Percentiles rank a stretch among this genome's conserved stretches.
Evolutionary conservation across 2,113 vertebrate genomes (phyloP).

Genomic region (Centropus unirufus): DNA sequence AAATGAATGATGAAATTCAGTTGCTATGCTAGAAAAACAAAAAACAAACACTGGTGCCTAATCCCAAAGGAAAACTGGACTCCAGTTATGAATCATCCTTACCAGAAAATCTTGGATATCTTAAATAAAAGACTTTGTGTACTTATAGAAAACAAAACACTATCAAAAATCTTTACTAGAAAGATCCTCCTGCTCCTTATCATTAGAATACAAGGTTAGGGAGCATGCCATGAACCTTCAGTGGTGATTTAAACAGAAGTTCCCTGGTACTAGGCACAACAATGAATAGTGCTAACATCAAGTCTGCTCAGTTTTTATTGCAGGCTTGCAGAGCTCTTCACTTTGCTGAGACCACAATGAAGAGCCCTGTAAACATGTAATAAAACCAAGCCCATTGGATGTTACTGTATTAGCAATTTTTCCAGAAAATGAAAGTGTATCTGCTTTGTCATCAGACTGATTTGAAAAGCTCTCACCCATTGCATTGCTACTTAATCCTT

Average conservation of each 20-base stretch:
- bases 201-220: constrained; percentile 28
- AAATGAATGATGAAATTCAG: constrained; percentile 86
- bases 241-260: constrained; percentile 63
- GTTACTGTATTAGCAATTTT: constrained; percentile 65
- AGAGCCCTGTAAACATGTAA: constrained; percentile 67
- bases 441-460: constrained; percentile 55
- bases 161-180: constrained; percentile 40
- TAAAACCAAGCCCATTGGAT: constrained; percentile 71
- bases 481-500: constrained; percentile 9
- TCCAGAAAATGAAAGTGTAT: constrained; percentile 71
- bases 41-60: constrained; percentile 82
- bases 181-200: neutral
- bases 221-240: constrained; percentile 21
- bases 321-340: constrained; percentile 64
- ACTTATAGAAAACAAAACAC: constrained; percentile 70
- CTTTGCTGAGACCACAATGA: constrained; percentile 67
- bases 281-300: constrained; percentile 43
- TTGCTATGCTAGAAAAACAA: constrained; percentile 87
- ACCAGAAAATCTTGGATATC: constrained; percentile 79
- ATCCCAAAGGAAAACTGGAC: constrained; percentile 82
- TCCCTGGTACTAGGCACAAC: constrained; percentile 54
- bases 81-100: constrained; percentile 83
- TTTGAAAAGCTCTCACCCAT: neutral
- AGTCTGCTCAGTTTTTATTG: constrained; percentile 69
- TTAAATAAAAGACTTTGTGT: constrained; percentile 77